Evolutionary conservation across 2,888 invertebrate species (phyloP).

Genomic region (Syrphus vitripennis): DNA sequence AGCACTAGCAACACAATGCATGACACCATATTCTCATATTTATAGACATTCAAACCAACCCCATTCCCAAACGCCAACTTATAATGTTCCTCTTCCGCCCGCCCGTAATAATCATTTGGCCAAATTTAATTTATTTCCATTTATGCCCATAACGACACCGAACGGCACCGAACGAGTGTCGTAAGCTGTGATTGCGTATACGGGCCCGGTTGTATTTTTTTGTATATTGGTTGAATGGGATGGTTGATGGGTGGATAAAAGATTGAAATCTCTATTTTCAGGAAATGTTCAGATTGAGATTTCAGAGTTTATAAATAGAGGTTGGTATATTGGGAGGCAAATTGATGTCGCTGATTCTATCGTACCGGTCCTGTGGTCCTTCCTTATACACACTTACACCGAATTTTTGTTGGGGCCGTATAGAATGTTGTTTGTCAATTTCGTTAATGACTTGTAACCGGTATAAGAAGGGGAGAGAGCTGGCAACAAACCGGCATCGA

Average conservation of each 20-base stretch:
- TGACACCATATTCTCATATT: not conserved
- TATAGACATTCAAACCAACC: not conserved
- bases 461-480: not conserved
- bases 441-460: constrained; percentile 58
- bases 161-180: constrained; percentile 43
- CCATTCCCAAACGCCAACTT: constrained; percentile 2
- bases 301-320: constrained; percentile 19
- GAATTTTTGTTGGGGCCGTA: constrained; percentile 45
- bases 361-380: not conserved
- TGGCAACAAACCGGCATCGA: not conserved
- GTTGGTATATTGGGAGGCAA: constrained; percentile 15
- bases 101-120: constrained; percentile 59
- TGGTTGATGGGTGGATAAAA: constrained; percentile 34
- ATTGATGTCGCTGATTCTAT: constrained; percentile 53
- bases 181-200: constrained; percentile 58
- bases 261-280: constrained; percentile 64
- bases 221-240: not conserved
- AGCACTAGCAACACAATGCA: not conserved
- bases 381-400: not conserved
- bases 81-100: constrained; percentile 26
- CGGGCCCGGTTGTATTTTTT: not conserved
- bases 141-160: constrained; percentile 41
- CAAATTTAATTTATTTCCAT: constrained; percentile 68
- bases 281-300: constrained; percentile 62
- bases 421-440: constrained; percentile 65